Conservation (phyloP, 2,797 vertebrate species). For the Sebastes elongatus region DNA sequence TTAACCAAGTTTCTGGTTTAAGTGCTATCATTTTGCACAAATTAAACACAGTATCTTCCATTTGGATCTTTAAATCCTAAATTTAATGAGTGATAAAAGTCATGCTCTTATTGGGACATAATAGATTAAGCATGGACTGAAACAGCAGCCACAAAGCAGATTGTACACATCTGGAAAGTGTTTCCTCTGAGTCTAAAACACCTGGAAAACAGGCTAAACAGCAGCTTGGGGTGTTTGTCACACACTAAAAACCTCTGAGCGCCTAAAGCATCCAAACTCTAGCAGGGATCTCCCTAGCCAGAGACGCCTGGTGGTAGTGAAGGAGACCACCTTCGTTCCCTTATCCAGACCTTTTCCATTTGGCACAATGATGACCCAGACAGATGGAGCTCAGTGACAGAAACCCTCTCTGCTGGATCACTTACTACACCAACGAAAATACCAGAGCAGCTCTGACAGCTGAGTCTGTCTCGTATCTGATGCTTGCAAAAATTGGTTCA, state of each 20-base stretch:
- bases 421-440: slow-evolving; percentile 33
- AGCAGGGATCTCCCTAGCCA: background rate
- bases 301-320: slow-evolving; percentile 28
- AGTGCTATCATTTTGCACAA: background rate
- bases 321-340: slow-evolving; percentile 38
- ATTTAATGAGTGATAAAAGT: background rate
- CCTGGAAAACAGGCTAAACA: slow-evolving; percentile 37
- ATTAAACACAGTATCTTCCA: background rate
- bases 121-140: background rate
- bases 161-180: slow-evolving; percentile 13
- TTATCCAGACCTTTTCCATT: slow-evolving; percentile 71
- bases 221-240: background rate
- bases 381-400: slow-evolving; percentile 43
- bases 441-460: slow-evolving; percentile 34
- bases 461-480: slow-evolving; percentile 10
- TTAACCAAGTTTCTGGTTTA: background rate
- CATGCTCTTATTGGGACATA: background rate
- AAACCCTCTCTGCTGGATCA: slow-evolving; percentile 57
- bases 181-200: slow-evolving; percentile 21
- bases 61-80: background rate
- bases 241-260: background rate
- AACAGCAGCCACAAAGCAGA: slow-evolving; percentile 2
- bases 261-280: slow-evolving; percentile 14
- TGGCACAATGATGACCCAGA: slow-evolving; percentile 53
- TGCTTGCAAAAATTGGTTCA: slow-evolving; percentile 7